Conservation (phyloP, 1,140 invertebrate species). For the Homarus americanus region DNA sequence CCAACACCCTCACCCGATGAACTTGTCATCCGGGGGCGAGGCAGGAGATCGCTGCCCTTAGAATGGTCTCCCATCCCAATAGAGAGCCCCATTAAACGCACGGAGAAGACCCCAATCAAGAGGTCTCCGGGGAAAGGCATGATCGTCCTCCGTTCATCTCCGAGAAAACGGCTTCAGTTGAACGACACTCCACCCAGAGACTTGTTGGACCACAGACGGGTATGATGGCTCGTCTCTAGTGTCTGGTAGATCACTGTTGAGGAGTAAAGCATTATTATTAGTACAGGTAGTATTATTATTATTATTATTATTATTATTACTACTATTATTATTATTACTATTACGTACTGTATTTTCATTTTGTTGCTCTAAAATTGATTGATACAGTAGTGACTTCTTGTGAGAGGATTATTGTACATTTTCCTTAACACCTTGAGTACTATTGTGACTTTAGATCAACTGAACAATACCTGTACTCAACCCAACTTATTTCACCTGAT, state of each 20-base stretch:
- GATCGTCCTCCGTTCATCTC: slow-evolving; percentile 48
- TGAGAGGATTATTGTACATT: no score
- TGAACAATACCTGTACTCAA: no score
- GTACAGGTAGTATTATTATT: no score
- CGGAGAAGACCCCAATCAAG: slow-evolving; percentile 57
- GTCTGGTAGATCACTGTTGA: no score
- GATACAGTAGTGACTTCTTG: no score
- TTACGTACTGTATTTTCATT: no score
- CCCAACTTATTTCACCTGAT: no score
- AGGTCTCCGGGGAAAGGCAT: slow-evolving; percentile 49
- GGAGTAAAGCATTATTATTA: not conserved
- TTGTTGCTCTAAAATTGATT: no score
- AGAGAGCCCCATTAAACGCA: slow-evolving; percentile 51
- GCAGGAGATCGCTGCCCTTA: slow-evolving; percentile 44
- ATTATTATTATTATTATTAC: not conserved
- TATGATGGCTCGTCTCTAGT: not conserved
- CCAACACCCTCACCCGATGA: slow-evolving; percentile 62
- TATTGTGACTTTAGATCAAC: no score
- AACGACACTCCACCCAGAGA: slow-evolving; percentile 52
- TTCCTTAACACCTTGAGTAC: no score
- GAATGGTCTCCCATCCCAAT: slow-evolving; percentile 64
- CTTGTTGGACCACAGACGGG: slow-evolving; percentile 40
- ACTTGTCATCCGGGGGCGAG: slow-evolving; percentile 42
- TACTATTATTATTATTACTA: no score
- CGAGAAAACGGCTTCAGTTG: slow-evolving; percentile 54